Percentiles rank a stretch among this genome's conserved stretches.
phyloP scores from a whole-genome alignment of 2,113 vertebrate species.

The Cyanoderma ruficeps region DNA sequence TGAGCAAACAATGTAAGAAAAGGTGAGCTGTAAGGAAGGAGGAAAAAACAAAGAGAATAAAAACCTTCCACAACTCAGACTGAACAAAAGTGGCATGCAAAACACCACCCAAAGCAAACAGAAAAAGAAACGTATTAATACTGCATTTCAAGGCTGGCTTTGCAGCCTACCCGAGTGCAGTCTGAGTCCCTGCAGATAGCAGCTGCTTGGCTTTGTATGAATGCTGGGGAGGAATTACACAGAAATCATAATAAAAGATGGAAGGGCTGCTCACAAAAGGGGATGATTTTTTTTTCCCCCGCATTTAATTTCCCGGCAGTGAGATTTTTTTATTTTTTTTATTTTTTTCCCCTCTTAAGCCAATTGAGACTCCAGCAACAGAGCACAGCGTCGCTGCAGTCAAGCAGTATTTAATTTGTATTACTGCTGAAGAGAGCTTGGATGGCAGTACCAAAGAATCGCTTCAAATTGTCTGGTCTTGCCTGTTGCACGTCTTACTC shows the following conservation, averaged over 20 bases:
- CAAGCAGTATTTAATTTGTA: constrained; percentile 20
- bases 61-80: background rate
- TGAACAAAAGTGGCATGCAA: background rate
- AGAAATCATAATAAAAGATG: background rate
- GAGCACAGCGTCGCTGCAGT: background rate
- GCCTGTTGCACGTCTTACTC: constrained; percentile 1
- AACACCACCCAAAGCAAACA: background rate
- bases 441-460: background rate
- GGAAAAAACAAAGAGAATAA: background rate
- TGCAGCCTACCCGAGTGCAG: background rate
- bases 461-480: background rate
- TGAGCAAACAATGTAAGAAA: background rate
- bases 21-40: background rate
- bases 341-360: background rate
- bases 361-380: background rate
- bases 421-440: constrained; percentile 3
- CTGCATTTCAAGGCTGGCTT: background rate
- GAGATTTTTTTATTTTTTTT: background rate
- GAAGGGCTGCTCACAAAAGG: background rate
- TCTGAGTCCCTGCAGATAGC: background rate
- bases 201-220: background rate
- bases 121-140: background rate
- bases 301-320: background rate
- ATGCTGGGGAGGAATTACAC: background rate
- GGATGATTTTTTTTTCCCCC: background rate